These are phyloP conservation scores for Pangasius sanitwongsei DNA, from an alignment of 2,797 vertebrate species.

Conservation along the genomic window DNA sequence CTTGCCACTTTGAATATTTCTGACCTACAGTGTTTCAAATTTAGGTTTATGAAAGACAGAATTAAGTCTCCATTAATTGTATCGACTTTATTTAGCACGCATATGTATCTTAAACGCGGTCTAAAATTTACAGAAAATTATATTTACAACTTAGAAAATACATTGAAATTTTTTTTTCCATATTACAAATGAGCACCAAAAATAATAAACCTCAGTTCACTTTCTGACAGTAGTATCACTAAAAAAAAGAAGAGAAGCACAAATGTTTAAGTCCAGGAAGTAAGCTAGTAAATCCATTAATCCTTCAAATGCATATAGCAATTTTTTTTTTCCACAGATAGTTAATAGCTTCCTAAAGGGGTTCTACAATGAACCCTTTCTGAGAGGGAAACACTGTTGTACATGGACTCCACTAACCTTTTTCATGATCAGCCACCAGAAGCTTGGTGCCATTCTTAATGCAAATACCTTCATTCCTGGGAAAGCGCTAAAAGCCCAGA, in stretches of 20 bases:
- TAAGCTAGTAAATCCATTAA: background rate
- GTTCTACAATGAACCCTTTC: background rate
- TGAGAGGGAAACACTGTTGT: too few relatives aligned
- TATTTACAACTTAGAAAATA: background rate
- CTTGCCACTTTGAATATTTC: background rate
- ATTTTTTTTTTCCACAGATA: background rate
- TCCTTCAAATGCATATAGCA: too few relatives aligned
- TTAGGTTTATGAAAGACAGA: background rate
- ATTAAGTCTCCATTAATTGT: too few relatives aligned
- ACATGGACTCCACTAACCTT: background rate
- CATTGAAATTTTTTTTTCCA: background rate
- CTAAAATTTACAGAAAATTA: background rate
- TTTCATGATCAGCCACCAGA: background rate
- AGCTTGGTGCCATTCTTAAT: background rate
- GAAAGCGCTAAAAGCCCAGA: background rate
- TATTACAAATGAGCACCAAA: background rate
- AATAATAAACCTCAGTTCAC: background rate
- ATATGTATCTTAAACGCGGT: background rate
- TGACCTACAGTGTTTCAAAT: background rate
- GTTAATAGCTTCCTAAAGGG: background rate
- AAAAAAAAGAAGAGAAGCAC: background rate
- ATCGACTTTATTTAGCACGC: background rate
- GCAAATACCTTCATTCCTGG: background rate
- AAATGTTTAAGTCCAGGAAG: background rate
- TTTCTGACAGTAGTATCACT: background rate